Evolutionary conservation across 1,140 invertebrate genomes (phyloP).

Genomic region (Drosophila micromelanica): DNA sequence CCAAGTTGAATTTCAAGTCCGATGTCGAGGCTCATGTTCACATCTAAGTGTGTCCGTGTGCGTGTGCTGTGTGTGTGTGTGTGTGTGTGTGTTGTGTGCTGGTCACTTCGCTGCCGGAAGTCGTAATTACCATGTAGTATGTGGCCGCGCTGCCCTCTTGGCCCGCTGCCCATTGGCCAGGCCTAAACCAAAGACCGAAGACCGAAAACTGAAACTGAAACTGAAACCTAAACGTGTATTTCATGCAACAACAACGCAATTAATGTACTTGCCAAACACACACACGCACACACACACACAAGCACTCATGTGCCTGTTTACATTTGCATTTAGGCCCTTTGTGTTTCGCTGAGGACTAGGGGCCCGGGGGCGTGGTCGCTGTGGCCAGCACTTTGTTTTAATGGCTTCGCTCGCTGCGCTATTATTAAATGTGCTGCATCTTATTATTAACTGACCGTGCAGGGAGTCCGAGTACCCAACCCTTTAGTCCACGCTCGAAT

Average conservation of each 20-base stretch:
- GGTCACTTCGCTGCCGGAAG: slow-evolving; percentile 71
- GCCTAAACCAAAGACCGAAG: slow-evolving; percentile 24
- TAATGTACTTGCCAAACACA: slow-evolving; percentile 65
- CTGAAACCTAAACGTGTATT: slow-evolving; percentile 45
- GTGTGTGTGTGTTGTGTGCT: slow-evolving; percentile 30
- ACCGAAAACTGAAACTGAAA: slow-evolving; percentile 21
- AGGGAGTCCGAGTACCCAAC: slow-evolving; percentile 10
- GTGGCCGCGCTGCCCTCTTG: slow-evolving; percentile 27
- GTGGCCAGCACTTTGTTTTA: slow-evolving; percentile 75
- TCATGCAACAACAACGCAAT: slow-evolving; percentile 51
- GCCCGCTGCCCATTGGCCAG: slow-evolving; percentile 17
- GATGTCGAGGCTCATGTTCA: slow-evolving; percentile 43
- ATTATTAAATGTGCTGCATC: slow-evolving; percentile 77
- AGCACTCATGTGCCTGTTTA: slow-evolving; percentile 37
- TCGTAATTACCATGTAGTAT: slow-evolving; percentile 74
- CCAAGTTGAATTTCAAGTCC: slow-evolving; percentile 25
- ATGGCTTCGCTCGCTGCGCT: slow-evolving; percentile 62
- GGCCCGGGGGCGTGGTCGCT: slow-evolving; percentile 49
- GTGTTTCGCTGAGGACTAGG: not conserved
- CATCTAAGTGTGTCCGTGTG: slow-evolving; percentile 18
- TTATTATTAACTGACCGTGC: slow-evolving; percentile 62
- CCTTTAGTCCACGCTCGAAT: slow-evolving; percentile 8
- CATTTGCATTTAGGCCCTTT: slow-evolving; percentile 50
- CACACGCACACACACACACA: slow-evolving; percentile 10
- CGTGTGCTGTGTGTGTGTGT: no score